Conservation (phyloP, 2,113 vertebrate genomes). For the Pteropus alecto region DNA sequence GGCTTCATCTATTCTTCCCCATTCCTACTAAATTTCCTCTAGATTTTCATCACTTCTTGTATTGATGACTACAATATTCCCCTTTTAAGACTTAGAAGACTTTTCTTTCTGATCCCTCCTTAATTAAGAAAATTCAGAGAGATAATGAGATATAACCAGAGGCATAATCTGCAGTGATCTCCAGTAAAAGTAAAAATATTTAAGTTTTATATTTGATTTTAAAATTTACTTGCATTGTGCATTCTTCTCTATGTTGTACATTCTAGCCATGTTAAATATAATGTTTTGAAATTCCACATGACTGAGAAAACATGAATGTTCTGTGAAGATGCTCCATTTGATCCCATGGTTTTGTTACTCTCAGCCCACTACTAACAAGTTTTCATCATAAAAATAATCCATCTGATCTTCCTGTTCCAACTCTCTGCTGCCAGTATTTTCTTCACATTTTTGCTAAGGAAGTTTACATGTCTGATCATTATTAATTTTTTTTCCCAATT, state of each 20-base stretch:
- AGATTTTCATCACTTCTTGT: neutral
- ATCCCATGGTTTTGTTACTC: neutral
- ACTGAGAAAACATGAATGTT: neutral
- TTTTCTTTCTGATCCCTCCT: neutral
- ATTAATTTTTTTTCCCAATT: neutral
- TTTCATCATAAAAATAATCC: neutral
- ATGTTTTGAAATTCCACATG: neutral
- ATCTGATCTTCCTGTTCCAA: neutral
- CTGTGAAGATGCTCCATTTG: neutral
- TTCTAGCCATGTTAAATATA: neutral
- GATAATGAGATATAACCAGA: neutral
- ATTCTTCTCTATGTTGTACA: neutral
- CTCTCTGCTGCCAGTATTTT: neutral
- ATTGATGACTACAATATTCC: neutral
- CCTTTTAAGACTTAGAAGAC: neutral
- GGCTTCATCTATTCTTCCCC: neutral
- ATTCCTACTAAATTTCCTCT: neutral
- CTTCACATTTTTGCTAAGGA: neutral
- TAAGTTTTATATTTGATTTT: neutral
- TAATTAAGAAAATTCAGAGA: neutral
- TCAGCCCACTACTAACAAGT: neutral
- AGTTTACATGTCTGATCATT: neutral
- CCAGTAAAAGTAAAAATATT: neutral
- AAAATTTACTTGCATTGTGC: neutral
- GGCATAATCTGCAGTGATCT: neutral